Conservation (phyloP, 2,888 invertebrate genomes). For the Meiosimyza decipiens region DNA sequence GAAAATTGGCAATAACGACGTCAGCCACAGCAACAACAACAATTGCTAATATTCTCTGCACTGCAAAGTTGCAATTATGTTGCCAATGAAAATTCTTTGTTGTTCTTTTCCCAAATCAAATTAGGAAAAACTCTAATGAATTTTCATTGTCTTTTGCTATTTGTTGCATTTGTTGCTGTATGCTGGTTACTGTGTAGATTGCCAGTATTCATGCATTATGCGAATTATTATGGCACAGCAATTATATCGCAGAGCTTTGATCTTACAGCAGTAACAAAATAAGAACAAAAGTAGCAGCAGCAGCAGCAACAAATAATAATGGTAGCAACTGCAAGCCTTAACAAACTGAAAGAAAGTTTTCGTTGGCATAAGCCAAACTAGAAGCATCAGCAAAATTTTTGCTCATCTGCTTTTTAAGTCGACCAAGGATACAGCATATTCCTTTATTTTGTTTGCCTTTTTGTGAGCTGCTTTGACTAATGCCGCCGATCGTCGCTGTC, state of each 20-base stretch:
- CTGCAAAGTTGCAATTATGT: background rate
- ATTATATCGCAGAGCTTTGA: slow-evolving; percentile 51
- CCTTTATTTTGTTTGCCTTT: no score
- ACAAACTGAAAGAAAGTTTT: slow-evolving; percentile 20
- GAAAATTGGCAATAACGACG: slow-evolving; percentile 20
- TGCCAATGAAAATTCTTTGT: slow-evolving; percentile 3
- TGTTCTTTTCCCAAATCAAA: slow-evolving; percentile 10
- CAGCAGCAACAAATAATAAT: slow-evolving; percentile 31
- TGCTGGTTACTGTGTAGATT: slow-evolving; percentile 4
- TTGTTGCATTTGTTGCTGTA: background rate
- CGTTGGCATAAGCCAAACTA: slow-evolving; percentile 8
- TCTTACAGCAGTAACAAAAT: slow-evolving; percentile 39
- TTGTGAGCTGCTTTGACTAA: slow-evolving; percentile 12
- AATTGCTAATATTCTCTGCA: background rate
- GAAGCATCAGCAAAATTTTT: background rate
- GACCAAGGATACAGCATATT: background rate
- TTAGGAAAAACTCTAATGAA: slow-evolving; percentile 35
- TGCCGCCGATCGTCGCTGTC: slow-evolving; percentile 13
- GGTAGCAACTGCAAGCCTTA: slow-evolving; percentile 11
- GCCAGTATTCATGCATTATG: slow-evolving; percentile 26
- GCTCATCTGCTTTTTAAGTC: slow-evolving; percentile 22
- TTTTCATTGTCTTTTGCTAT: slow-evolving; percentile 29
- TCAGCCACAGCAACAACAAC: no score
- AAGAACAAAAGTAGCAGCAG: slow-evolving; percentile 20
- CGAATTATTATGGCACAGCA: slow-evolving; percentile 43